Evolutionary conservation across 1,140 invertebrate genomes (phyloP), one percentile per base, ranked within the genome.

Genomic region (Spodoptera litura): DNA sequence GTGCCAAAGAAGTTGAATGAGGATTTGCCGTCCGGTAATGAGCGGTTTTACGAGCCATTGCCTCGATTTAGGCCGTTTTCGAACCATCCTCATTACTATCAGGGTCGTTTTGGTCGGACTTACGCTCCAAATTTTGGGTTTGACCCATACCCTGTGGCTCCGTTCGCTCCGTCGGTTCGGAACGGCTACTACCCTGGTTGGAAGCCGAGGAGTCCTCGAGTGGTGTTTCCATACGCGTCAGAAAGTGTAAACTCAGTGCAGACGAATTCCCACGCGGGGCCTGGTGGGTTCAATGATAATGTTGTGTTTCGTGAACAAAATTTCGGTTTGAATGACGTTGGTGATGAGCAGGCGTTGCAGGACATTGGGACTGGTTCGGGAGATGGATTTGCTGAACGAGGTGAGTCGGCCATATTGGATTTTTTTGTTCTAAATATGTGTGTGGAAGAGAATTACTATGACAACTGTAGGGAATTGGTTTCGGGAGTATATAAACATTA

Each of bases 231-330:
- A 4, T 95, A 95, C 70, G 83, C 87, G 6, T 85, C 93, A 8
- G 93, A 94, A 38, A 91, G 86, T 82, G 86, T 87, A 8, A 94
- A 91, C 74, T 87, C 88, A 9, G 87, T 93, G 49, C 88, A 90
- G 53, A 95, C 89, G 66, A 96, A 96, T 86, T 91, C 93, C 66
- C 88, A 95, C 88, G 86, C 92, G 72, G 87, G 95, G 68, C 77
- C 93, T 58, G 83, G 88, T 81, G 31, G 82, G 68, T 74, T 91
- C 12, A 95, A 92, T 81, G 95, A 96, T 77, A 96, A 95, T 80
- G 95, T 96, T 5, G 95, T 96, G 82, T 96, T 96, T 78, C 95
- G 95, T 85, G 95, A 96, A 80, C 95, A 95, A 78, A 95, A 95
- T 87, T 95, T 96, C 79, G 95, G 94, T 58, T 85, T 95, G 10